A percentile compares a stretch with the other conserved stretches of the same genome.
Evolutionary conservation across 2,113 vertebrate species (phyloP).

Genomic region (Barnardius zonarius): DNA sequence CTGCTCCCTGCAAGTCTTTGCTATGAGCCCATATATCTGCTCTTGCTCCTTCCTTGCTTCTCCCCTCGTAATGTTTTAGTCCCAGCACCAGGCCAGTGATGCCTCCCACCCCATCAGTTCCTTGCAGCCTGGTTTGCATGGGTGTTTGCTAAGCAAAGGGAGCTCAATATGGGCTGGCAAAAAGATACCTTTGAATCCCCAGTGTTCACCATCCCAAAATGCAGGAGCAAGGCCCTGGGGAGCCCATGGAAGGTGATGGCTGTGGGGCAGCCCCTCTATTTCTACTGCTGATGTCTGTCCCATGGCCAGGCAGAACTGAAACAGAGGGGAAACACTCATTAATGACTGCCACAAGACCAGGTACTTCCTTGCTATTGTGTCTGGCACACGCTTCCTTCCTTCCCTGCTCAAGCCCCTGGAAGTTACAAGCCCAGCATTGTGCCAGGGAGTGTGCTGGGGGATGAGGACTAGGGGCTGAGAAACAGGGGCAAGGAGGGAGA

Average conservation of each 20-base stretch:
- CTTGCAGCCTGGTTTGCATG: not conserved
- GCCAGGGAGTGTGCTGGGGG: not conserved
- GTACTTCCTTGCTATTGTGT: constrained; percentile 28
- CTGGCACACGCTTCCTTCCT: constrained; percentile 3
- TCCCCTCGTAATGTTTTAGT: fast-evolving
- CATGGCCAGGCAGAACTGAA: not conserved
- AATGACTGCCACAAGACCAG: not conserved
- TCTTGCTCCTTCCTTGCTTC: not conserved
- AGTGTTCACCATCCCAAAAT: not conserved
- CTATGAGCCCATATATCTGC: not conserved
- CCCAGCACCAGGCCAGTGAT: not conserved
- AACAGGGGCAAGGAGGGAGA: not conserved
- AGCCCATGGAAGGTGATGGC: not conserved
- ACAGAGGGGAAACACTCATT: not conserved
- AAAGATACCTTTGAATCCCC: not conserved
- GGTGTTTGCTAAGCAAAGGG: not conserved
- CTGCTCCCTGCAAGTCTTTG: not conserved
- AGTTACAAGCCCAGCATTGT: fast-evolving
- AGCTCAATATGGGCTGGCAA: not conserved
- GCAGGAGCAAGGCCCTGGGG: not conserved
- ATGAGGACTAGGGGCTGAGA: not conserved
- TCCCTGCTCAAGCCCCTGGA: not conserved
- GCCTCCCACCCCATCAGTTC: fast-evolving
- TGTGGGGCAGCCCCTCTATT: not conserved
- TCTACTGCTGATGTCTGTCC: not conserved